Base-by-base conservation (phyloP, 2,888 invertebrate genomes). In the Eulithis testata region DNA sequence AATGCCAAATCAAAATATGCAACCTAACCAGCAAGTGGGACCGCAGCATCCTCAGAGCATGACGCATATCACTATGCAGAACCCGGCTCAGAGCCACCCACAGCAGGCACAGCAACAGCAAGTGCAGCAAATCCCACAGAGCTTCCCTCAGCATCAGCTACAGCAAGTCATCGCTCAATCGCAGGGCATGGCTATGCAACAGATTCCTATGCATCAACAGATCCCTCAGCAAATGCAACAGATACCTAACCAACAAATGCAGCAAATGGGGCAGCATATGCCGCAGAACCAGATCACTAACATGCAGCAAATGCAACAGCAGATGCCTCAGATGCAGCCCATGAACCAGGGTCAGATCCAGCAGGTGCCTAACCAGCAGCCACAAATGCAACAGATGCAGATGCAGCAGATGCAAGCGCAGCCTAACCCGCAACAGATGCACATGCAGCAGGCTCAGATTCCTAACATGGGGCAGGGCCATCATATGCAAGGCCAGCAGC, bases 191-290 rank as follows among this genome's bases (percentile, higher is more conserved):
- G 82, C 92, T 43, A 91, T 93, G 88, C 93, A 93, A 76, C 93
- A 93, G 75, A 90, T 94, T 71, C 93, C 94, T 40, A 93, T 93
- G 89, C 93, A 93, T 66, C 93, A 93, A 73, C 93, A 91, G 73
- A 90, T 92, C 79, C 91, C 93, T 14, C 94, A 94, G 74, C 94
- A 93, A 75, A 89, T 93, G 89, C 93, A 93, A 75, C 93, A 93
- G 79, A 92, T 93, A 71, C 92, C 93, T 60, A 91, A 92, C 70
- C 92, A 92, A 78, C 94, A 93, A 83, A 91, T 93, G 89, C 94
- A 87, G 81, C 94, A 88, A 85, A 90, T 93, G 73, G 84, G 87
- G 73, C 92, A 92, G 75, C 92, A 92, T 75, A 81, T 93, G 76
- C 92, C 91, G 6, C 93, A 93, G 75, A 75, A 88, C 1, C 93